These are phyloP conservation scores for Chelonia mydas DNA, from an alignment of 2,797 vertebrate species.

Conservation along the genomic window DNA sequence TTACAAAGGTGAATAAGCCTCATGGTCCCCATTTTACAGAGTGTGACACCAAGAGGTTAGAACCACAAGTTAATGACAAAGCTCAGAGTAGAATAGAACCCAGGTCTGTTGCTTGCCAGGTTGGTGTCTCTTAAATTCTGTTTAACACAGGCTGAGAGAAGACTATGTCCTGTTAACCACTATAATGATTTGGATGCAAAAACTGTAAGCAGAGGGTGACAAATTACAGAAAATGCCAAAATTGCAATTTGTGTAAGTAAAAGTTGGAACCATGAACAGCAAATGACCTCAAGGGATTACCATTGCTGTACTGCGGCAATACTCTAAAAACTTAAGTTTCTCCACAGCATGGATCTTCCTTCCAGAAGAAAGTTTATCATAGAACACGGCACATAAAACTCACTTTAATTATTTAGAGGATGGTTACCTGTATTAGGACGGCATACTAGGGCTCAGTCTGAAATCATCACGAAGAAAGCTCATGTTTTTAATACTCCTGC, in stretches of 20 bases:
- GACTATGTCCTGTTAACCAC: rapidly evolving
- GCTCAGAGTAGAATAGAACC: not conserved
- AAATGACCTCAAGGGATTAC: rapidly evolving
- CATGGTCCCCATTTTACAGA: not conserved
- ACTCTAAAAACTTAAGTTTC: not conserved
- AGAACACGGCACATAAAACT: not conserved
- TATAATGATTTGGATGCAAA: not conserved
- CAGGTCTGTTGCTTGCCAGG: not conserved
- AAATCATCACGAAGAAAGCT: not conserved
- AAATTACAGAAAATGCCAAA: not conserved
- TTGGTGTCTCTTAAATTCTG: not conserved
- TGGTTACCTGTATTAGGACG: not conserved
- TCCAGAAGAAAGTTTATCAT: not conserved
- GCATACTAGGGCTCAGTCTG: not conserved
- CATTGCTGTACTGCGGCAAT: not conserved
- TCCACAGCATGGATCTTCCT: not conserved
- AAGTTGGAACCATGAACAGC: not conserved
- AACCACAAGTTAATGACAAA: not conserved
- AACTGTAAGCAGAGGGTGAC: rapidly evolving
- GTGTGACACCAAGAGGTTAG: not conserved
- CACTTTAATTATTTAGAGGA: not conserved
- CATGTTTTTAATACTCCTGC: not conserved
- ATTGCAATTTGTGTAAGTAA: not conserved
- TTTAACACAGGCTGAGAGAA: not conserved
- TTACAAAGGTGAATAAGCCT: not conserved